A percentile compares a stretch with the other conserved stretches of the same genome.
Evolutionary conservation across 2,888 invertebrate genomes (phyloP).

Genomic region (Trissolcus brochymenae): DNA sequence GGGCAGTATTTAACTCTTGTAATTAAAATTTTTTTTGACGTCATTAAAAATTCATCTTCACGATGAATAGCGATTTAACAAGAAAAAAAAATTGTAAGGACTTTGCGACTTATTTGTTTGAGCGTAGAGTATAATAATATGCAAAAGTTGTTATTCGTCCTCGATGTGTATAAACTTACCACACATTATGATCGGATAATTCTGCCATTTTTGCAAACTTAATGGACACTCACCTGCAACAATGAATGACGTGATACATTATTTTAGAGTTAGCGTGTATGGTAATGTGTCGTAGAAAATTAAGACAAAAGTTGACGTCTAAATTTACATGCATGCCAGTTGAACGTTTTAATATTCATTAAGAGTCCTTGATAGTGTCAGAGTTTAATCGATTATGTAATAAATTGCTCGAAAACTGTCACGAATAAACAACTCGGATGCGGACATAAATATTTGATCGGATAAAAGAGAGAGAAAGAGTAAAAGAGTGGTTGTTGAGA

Average conservation of each 20-base stretch:
- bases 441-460: conserved; percentile 12
- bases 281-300: conserved; percentile 21
- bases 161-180: conserved; percentile 18
- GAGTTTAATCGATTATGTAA: conserved; percentile 43
- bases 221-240: conserved; percentile 50
- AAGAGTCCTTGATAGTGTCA: conserved; percentile 23
- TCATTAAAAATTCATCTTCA: too few species aligned
- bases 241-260: conserved; percentile 43
- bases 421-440: neutral
- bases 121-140: too few species aligned
- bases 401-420: conserved; percentile 18
- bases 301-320: conserved; percentile 34
- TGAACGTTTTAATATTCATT: conserved; percentile 23
- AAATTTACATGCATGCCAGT: conserved; percentile 22
- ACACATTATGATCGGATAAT: conserved; percentile 20
- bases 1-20: too few species aligned
- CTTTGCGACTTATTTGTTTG: too few species aligned
- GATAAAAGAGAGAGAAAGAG: neutral
- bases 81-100: too few species aligned
- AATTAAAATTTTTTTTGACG: too few species aligned
- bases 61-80: too few species aligned
- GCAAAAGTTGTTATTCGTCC: too few species aligned
- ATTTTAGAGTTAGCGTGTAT: conserved; percentile 30
- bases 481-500: neutral
- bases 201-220: conserved; percentile 24